Conservation (phyloP, 2,888 invertebrate genomes). For the Odontocolon sp. region DNA sequence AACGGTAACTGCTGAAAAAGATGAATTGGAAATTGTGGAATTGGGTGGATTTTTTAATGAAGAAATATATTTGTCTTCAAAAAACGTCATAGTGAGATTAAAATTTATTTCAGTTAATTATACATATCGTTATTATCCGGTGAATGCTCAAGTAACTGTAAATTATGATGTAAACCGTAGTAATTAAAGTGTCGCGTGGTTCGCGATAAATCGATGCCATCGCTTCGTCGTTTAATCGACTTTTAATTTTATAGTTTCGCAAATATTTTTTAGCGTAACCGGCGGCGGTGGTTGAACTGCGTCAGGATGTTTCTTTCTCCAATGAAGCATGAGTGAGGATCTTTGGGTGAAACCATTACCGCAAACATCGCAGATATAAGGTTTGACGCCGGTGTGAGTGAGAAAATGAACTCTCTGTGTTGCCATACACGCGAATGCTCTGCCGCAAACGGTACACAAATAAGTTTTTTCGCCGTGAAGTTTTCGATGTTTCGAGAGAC, state of each 20-base stretch:
- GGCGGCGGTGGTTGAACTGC: constrained; percentile 51
- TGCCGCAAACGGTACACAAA: constrained; percentile 49
- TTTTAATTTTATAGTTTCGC: constrained; percentile 40
- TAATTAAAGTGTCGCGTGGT: no score
- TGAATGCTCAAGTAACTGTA: no score
- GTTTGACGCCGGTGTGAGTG: constrained; percentile 64
- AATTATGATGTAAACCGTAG: no score
- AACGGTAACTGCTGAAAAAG: background rate
- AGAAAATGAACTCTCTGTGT: constrained; percentile 59
- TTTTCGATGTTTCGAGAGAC: constrained; percentile 54
- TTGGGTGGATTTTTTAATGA: background rate
- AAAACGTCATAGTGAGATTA: no score
- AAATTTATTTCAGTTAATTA: no score
- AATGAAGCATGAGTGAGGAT: constrained; percentile 65
- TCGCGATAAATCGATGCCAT: background rate
- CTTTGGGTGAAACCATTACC: constrained; percentile 63
- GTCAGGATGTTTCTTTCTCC: constrained; percentile 53
- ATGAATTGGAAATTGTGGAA: background rate
- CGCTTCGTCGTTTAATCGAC: background rate
- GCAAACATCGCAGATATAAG: constrained; percentile 64
- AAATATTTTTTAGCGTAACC: constrained; percentile 52
- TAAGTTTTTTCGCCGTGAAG: constrained; percentile 54
- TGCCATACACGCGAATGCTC: constrained; percentile 52
- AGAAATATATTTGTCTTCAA: background rate
- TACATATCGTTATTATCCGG: no score